These are phyloP conservation scores for Antheraea assamensis DNA, from an alignment of 2,888 invertebrate species.

Conservation along the genomic window DNA sequence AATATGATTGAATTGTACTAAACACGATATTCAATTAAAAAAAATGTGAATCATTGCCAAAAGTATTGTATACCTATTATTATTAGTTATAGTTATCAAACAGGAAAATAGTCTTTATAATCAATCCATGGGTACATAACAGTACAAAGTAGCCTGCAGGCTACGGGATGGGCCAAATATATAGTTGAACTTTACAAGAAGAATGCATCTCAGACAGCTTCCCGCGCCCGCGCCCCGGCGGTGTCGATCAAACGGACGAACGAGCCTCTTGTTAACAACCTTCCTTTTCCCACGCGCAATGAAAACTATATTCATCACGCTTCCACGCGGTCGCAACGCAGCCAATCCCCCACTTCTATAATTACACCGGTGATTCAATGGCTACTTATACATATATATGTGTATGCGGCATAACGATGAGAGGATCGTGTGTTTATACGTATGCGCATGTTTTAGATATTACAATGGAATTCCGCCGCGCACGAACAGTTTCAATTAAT, in stretches of 20 bases:
- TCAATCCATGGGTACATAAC: slow-evolving; percentile 56
- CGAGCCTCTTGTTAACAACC: slow-evolving; percentile 79
- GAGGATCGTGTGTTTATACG: slow-evolving; percentile 71
- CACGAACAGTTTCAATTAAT: slow-evolving; percentile 59
- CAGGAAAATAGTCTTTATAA: slow-evolving; percentile 29
- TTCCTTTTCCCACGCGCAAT: slow-evolving; percentile 59
- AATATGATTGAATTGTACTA: not conserved
- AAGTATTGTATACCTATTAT: not conserved
- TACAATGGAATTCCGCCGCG: slow-evolving; percentile 61
- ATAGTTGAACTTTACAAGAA: slow-evolving; percentile 80
- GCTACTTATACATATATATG: slow-evolving; percentile 79
- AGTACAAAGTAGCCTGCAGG: slow-evolving; percentile 56
- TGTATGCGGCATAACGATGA: slow-evolving; percentile 74
- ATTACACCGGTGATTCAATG: slow-evolving; percentile 83
- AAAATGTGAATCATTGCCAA: not conserved
- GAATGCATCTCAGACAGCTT: slow-evolving; percentile 78
- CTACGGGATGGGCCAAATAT: slow-evolving; percentile 71
- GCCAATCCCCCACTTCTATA: slow-evolving; percentile 83
- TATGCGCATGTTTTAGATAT: slow-evolving; percentile 72
- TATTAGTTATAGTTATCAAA: slow-evolving; percentile 20
- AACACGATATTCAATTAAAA: not conserved
- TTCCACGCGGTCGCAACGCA: slow-evolving; percentile 73
- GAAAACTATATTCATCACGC: slow-evolving; percentile 53
- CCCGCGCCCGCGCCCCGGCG: slow-evolving; percentile 78
- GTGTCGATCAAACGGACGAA: slow-evolving; percentile 81